A percentile compares a stretch with the other conserved stretches of the same genome.
Conservation (phyloP, 2,888 invertebrate species). For the Drosophila affinis region DNA sequence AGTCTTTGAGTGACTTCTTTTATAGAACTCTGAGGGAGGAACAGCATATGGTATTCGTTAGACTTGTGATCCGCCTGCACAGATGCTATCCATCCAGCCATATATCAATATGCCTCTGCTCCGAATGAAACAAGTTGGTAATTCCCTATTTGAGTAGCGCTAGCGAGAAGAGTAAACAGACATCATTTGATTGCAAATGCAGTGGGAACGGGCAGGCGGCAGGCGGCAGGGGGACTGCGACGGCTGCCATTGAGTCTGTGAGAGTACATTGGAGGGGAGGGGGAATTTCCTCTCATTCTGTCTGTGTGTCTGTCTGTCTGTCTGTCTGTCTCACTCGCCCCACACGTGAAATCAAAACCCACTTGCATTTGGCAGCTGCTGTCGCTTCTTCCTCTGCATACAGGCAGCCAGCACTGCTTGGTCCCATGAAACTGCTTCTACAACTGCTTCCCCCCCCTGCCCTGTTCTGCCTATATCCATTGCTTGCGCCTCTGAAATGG, state of each 20-base stretch:
- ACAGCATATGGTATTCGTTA: slow-evolving; percentile 33
- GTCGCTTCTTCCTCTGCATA: slow-evolving; percentile 9
- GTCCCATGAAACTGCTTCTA: not conserved
- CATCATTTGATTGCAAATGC: slow-evolving; percentile 37
- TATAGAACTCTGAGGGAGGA: not conserved
- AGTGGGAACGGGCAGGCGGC: not conserved
- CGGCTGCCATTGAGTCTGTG: not conserved
- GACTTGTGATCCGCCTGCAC: slow-evolving; percentile 33
- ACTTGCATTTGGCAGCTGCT: slow-evolving; percentile 42
- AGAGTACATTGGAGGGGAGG: not conserved
- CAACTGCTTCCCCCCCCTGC: not conserved
- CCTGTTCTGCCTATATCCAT: no score
- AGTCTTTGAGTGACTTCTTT: slow-evolving; percentile 11
- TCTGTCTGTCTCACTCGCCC: not conserved
- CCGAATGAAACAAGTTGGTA: slow-evolving; percentile 31
- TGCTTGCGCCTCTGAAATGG: not conserved
- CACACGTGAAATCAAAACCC: slow-evolving; percentile 45
- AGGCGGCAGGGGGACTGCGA: no score
- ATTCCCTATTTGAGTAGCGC: slow-evolving; percentile 47
- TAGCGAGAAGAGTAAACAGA: slow-evolving; percentile 44
- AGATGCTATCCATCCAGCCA: slow-evolving; percentile 4
- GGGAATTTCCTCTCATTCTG: slow-evolving; percentile 1
- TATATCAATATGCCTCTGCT: slow-evolving; percentile 31
- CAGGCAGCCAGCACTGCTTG: not conserved
- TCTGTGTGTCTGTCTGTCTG: not conserved